These are phyloP conservation scores for Acomys russatus DNA, from an alignment of 2,797 vertebrate species.

Conservation along the genomic window DNA sequence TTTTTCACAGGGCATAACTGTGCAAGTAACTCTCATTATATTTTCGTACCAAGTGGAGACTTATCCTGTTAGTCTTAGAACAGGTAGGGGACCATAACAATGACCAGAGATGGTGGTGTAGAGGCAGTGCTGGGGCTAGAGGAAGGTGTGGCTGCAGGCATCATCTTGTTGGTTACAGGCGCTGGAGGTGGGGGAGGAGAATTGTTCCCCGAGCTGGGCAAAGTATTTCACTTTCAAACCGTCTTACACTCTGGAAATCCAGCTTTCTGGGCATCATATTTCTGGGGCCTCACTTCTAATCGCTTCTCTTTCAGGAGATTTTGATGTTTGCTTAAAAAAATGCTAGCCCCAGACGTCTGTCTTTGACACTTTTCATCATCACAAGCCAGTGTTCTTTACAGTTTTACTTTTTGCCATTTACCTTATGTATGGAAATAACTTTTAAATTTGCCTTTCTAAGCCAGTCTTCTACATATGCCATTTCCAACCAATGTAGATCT, in stretches of 20 bases:
- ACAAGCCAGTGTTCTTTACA: background rate
- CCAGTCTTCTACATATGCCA: background rate
- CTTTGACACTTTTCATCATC: background rate
- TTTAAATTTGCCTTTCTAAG: background rate
- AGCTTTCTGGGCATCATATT: background rate
- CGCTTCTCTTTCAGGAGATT: conserved; percentile 4
- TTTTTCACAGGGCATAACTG: background rate
- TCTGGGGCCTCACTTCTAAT: background rate
- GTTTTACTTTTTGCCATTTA: background rate
- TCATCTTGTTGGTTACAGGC: too few relatives aligned
- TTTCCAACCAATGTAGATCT: background rate
- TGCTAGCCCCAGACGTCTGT: background rate
- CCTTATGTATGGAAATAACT: conserved; percentile 9
- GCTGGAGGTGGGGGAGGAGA: background rate
- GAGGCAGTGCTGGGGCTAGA: background rate
- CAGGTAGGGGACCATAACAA: background rate
- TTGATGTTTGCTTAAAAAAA: background rate
- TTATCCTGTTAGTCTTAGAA: background rate
- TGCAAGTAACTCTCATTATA: background rate
- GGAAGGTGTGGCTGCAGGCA: background rate
- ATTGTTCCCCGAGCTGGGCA: too few relatives aligned
- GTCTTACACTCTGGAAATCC: background rate
- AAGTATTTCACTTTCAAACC: background rate
- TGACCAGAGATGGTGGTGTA: background rate
- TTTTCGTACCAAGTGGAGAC: background rate